Conservation (phyloP, 2,888 invertebrate genomes). For the Drosophila mercatorum region DNA sequence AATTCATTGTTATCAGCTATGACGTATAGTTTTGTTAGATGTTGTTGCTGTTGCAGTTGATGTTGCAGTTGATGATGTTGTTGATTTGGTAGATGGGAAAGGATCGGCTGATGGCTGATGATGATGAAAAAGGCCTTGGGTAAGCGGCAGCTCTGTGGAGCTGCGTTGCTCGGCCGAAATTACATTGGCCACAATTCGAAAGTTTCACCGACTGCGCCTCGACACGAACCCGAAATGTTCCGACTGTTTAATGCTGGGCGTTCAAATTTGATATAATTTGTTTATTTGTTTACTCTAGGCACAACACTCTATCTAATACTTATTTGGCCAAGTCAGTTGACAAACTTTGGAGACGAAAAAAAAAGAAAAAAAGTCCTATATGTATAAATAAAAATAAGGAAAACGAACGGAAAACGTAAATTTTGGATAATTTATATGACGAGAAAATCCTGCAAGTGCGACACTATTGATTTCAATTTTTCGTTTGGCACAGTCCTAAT, state of each 20-base stretch:
- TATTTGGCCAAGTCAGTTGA: slow-evolving; percentile 47
- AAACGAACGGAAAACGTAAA: slow-evolving; percentile 2
- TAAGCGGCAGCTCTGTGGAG: slow-evolving; percentile 1
- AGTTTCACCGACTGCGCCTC: slow-evolving; percentile 6
- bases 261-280: slow-evolving; percentile 14
- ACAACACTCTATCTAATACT: slow-evolving; percentile 37
- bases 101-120: slow-evolving; percentile 11
- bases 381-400: slow-evolving; percentile 3
- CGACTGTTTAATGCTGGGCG: background rate
- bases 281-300: slow-evolving; percentile 24
- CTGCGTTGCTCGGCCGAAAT: slow-evolving; percentile 5
- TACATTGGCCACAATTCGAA: slow-evolving; percentile 26
- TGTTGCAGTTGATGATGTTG: background rate
- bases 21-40: slow-evolving; percentile 52
- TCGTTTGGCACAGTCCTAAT: slow-evolving; percentile 29
- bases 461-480: background rate
- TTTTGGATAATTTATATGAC: slow-evolving; percentile 11
- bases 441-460: slow-evolving; percentile 12
- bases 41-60: background rate
- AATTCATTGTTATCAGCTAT: slow-evolving; percentile 84
- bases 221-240: slow-evolving; percentile 27
- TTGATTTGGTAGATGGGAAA: slow-evolving; percentile 3
- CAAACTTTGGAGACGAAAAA: slow-evolving; percentile 32
- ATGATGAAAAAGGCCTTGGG: slow-evolving; percentile 26
- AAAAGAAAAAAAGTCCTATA: background rate